Conservation (phyloP, 2,888 invertebrate genomes). For the Dolomedes plantarius region DNA sequence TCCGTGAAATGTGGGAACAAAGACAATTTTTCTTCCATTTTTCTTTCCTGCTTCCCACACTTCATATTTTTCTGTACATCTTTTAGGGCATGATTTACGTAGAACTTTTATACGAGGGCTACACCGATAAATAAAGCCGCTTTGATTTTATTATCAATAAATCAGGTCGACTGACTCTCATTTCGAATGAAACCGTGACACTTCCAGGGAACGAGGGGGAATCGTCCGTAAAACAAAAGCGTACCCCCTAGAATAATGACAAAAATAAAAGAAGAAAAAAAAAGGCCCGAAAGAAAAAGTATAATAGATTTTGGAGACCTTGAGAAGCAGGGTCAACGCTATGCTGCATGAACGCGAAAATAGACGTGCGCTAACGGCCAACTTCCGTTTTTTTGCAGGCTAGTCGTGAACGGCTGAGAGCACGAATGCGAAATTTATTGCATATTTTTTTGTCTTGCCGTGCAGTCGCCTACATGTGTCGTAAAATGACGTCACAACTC, state of each 20-base stretch:
- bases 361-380: background rate
- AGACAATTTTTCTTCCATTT: too few species aligned
- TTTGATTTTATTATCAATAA: background rate
- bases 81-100: too few species aligned
- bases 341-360: background rate
- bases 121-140: too few species aligned
- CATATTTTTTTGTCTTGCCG: background rate
- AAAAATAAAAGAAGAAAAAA: background rate
- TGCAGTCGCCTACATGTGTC: background rate
- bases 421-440: conserved; percentile 1
- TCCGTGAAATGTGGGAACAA: too few species aligned
- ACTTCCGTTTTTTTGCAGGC: conserved; percentile 10
- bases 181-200: background rate
- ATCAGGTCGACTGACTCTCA: background rate
- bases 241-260: too few species aligned
- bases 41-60: too few species aligned
- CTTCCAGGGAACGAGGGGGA: conserved; percentile 45
- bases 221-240: conserved; percentile 10
- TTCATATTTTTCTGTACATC: too few species aligned
- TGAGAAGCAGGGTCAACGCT: conserved; percentile 12
- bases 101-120: too few species aligned
- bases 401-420: background rate
- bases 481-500: background rate
- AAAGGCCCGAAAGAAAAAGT: background rate
- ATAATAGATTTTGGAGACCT: background rate